A percentile compares a stretch with the other conserved stretches of the same genome.
These are phyloP conservation scores for Melopsittacus undulatus DNA, from an alignment of 2,797 vertebrate species.

Conservation along the genomic window DNA sequence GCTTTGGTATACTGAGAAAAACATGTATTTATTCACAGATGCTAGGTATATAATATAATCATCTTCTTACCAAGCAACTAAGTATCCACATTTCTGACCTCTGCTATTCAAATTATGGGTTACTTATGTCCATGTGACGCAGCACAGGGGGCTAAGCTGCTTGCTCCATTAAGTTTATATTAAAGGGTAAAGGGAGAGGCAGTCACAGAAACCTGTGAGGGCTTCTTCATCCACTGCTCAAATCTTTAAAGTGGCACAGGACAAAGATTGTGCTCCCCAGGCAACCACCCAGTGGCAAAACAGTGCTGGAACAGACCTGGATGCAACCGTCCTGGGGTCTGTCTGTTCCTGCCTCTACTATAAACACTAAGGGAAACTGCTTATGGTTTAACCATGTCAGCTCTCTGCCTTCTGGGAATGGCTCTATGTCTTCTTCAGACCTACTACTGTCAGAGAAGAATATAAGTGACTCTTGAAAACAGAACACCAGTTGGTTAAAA, in stretches of 20 bases:
- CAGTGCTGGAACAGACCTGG: not conserved
- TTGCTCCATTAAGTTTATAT: not conserved
- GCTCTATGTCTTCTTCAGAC: not conserved
- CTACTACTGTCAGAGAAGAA: not conserved
- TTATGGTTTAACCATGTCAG: not conserved
- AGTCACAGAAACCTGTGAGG: not conserved
- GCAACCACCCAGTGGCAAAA: not conserved
- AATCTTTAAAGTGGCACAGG: not conserved
- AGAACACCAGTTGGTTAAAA: not conserved
- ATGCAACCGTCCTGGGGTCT: rapidly evolving
- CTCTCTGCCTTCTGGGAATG: not conserved
- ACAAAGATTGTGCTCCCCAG: not conserved
- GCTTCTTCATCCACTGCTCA: not conserved
- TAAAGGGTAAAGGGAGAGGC: not conserved
- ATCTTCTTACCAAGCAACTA: not conserved
- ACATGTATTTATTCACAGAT: not conserved
- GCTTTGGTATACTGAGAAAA: not conserved
- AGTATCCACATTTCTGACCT: not conserved
- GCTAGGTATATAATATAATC: not conserved
- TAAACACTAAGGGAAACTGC: not conserved
- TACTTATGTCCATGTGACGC: not conserved
- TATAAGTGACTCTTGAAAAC: not conserved
- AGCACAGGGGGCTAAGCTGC: not conserved
- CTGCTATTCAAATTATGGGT: not conserved
- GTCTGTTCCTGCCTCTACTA: not conserved